Evolutionary conservation across 2,113 vertebrate species (phyloP).

Genomic region (Laticauda laticaudata): DNA sequence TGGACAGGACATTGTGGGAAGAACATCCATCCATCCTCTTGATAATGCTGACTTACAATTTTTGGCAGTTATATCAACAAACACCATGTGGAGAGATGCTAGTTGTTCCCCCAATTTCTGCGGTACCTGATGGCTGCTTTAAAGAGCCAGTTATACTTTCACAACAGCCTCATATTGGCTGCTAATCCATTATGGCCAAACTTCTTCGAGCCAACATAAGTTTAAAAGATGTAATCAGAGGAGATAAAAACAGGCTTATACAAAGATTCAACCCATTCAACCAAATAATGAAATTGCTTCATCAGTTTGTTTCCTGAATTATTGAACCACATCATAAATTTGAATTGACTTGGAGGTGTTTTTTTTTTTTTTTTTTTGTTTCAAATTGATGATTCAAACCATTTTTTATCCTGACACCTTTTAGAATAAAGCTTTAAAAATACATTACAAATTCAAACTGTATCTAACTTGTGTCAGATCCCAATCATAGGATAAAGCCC

Average conservation of each 20-base stretch:
- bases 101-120: background rate
- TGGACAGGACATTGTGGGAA: background rate
- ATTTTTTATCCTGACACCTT: background rate
- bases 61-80: background rate
- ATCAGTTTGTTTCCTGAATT: background rate
- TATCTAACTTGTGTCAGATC: slow-evolving; percentile 26
- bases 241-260: background rate
- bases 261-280: background rate
- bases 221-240: background rate
- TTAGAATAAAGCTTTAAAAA: background rate
- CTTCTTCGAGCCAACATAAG: background rate
- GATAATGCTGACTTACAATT: background rate
- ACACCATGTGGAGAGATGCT: background rate
- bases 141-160: background rate
- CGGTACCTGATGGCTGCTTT: background rate
- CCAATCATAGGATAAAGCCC: background rate
- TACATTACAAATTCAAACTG: background rate
- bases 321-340: background rate
- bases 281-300: background rate
- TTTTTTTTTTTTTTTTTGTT: background rate
- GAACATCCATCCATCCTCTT: background rate
- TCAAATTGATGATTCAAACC: background rate
- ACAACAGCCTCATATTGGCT: background rate
- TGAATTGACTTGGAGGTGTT: background rate
- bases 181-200: background rate